These are phyloP conservation scores for Cerceris rybyensis DNA, from an alignment of 2,888 invertebrate genomes.

Conservation along the genomic window DNA sequence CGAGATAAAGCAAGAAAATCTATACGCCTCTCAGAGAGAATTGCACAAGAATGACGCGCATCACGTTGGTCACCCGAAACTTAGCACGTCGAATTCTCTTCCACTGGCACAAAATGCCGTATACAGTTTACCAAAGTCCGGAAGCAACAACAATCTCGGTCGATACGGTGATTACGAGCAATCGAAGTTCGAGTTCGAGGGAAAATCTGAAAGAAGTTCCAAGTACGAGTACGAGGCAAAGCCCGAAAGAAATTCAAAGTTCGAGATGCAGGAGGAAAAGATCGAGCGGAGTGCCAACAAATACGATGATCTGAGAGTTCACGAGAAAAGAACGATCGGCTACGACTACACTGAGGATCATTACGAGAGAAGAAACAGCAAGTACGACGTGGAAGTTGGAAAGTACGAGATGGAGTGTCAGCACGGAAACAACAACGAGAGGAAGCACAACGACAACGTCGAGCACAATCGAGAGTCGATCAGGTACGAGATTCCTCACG, in stretches of 20 bases:
- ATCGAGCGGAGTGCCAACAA: conserved; percentile 56
- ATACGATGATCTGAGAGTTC: conserved; percentile 60
- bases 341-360: conserved; percentile 73
- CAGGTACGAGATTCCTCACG: conserved; percentile 77
- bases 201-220: conserved; percentile 43
- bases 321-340: conserved; percentile 68
- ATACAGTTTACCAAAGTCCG: conserved; percentile 77
- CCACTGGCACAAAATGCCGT: conserved; percentile 75
- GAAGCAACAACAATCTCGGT: conserved; percentile 74
- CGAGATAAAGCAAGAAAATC: conserved; percentile 76
- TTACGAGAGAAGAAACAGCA: conserved; percentile 74
- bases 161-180: conserved; percentile 76
- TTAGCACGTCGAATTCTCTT: conserved; percentile 78
- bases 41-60: conserved; percentile 68
- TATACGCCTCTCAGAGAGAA: conserved; percentile 77
- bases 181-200: conserved; percentile 66
- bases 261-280: conserved; percentile 73
- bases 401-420: conserved; percentile 66
- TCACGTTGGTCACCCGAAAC: conserved; percentile 75
- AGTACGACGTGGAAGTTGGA: conserved; percentile 70
- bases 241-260: conserved; percentile 69
- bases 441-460: conserved; percentile 53
- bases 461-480: conserved; percentile 68
- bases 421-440: conserved; percentile 47
- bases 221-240: conserved; percentile 69